Percentiles rank a stretch among this genome's conserved stretches.
phyloP scores from a whole-genome alignment of 2,113 vertebrate genomes.

The Tautogolabrus adspersus region DNA sequence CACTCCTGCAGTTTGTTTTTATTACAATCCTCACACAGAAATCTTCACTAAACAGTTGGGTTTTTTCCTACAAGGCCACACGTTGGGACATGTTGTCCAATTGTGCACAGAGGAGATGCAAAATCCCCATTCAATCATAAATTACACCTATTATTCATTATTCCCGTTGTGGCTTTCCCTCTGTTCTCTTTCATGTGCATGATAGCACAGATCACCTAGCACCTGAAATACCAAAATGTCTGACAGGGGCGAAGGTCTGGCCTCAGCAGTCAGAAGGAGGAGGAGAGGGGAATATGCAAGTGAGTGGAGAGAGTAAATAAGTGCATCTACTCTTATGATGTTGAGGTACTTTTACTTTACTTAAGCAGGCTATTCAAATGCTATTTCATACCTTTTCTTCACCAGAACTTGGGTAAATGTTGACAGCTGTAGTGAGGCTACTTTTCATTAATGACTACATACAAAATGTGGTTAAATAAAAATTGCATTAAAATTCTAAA shows the following conservation, averaged over 20 bases:
- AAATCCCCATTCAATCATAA: conserved; percentile 77
- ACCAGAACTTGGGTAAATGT: background rate
- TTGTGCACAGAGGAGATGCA: conserved; percentile 61
- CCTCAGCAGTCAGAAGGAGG: background rate
- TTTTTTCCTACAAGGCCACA: conserved; percentile 46
- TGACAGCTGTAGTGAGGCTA: background rate
- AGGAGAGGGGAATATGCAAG: background rate
- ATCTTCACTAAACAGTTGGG: conserved; percentile 63
- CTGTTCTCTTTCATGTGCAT: conserved; percentile 57
- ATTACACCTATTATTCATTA: conserved; percentile 68
- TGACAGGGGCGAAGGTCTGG: conserved; percentile 6
- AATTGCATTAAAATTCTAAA: background rate
- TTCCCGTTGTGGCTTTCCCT: conserved; percentile 61
- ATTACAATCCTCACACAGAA: conserved; percentile 69
- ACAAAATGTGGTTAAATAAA: background rate
- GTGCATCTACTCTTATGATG: background rate
- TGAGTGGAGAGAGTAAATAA: background rate
- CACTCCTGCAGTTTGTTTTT: conserved; percentile 75
- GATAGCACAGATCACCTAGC: conserved; percentile 47
- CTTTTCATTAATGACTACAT: conserved; percentile 8
- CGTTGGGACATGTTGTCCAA: conserved; percentile 62
- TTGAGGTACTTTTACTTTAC: background rate
- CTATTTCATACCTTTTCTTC: background rate
- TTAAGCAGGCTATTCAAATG: background rate
- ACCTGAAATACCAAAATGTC: conserved; percentile 48